Percentiles rank a stretch among this genome's conserved stretches.
phyloP scores from a whole-genome alignment of 1,140 invertebrate species.

The Nomia melanderi region DNA sequence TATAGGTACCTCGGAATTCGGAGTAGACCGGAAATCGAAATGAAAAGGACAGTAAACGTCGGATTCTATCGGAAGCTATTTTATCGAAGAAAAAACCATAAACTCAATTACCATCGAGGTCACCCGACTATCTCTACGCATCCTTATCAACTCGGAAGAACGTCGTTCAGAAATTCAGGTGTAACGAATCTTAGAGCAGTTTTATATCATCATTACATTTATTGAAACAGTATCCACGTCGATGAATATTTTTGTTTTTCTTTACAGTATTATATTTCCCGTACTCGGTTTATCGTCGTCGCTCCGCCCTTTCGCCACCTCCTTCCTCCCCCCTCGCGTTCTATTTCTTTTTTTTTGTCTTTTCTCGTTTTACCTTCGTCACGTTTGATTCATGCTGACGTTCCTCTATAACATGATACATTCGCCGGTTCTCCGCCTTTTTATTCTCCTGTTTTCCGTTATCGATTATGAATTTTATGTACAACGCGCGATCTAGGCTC shows the following conservation, averaged over 20 bases:
- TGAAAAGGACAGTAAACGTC: no score
- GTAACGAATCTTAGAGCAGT: slow-evolving; percentile 25
- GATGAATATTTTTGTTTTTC: slow-evolving; percentile 68
- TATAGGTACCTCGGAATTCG: no score
- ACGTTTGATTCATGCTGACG: slow-evolving; percentile 53
- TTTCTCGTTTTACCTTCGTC: slow-evolving; percentile 22
- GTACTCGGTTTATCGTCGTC: slow-evolving; percentile 41
- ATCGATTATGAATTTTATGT: slow-evolving; percentile 70
- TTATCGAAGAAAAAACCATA: no score
- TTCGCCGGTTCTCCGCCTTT: no score
- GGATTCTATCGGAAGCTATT: no score
- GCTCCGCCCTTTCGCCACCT: not conserved
- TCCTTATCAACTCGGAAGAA: no score
- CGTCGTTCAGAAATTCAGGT: slow-evolving; percentile 12
- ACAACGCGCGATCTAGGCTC: slow-evolving; percentile 63
- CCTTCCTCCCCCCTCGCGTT: not conserved
- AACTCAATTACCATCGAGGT: no score
- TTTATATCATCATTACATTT: slow-evolving; percentile 75
- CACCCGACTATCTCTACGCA: no score
- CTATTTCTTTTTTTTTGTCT: slow-evolving; percentile 9
- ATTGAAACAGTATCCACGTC: slow-evolving; percentile 76
- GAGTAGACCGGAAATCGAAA: no score
- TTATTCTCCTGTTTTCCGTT: not conserved
- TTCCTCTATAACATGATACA: slow-evolving; percentile 68
- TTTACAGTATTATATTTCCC: slow-evolving; percentile 66